phyloP scores from a whole-genome alignment of 2,888 invertebrate genomes.

The Salpingus planirostris region DNA sequence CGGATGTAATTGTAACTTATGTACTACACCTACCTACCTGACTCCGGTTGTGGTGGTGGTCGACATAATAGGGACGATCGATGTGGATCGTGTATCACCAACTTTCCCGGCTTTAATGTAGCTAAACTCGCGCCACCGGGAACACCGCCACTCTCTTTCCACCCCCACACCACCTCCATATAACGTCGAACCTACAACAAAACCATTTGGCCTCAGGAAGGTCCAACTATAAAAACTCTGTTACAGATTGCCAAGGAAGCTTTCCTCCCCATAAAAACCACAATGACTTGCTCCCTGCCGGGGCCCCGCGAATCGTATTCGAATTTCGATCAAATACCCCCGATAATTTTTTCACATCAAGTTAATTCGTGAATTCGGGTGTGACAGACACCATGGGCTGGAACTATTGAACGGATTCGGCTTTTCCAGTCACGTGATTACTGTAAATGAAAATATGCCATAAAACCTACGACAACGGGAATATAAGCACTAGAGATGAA shows the following conservation, averaged over 20 bases:
- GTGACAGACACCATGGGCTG: no score
- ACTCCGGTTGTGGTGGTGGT: slow-evolving; percentile 3
- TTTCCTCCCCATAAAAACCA: slow-evolving; percentile 16
- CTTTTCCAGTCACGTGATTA: no score
- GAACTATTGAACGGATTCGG: no score
- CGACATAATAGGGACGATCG: slow-evolving; percentile 10
- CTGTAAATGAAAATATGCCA: no score
- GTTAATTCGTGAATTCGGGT: no score
- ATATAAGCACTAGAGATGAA: no score
- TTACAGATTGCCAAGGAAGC: slow-evolving; percentile 15
- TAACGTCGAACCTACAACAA: slow-evolving; percentile 14
- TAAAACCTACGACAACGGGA: no score
- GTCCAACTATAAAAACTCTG: slow-evolving; percentile 15
- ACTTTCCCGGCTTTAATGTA: slow-evolving; percentile 13
- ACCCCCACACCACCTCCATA: slow-evolving; percentile 7
- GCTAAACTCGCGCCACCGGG: slow-evolving; percentile 10
- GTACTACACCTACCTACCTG: no score
- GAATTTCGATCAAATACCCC: slow-evolving; percentile 16
- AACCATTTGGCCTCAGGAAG: slow-evolving; percentile 17
- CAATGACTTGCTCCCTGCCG: slow-evolving; percentile 16
- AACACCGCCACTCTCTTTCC: slow-evolving; percentile 6
- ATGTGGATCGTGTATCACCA: slow-evolving; percentile 12
- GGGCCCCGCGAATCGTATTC: slow-evolving; percentile 14
- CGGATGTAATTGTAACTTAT: slow-evolving; percentile 11
- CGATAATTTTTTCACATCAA: no score